These are phyloP conservation scores for Labeo calbasu DNA, from an alignment of 2,797 vertebrate genomes.

Conservation along the genomic window DNA sequence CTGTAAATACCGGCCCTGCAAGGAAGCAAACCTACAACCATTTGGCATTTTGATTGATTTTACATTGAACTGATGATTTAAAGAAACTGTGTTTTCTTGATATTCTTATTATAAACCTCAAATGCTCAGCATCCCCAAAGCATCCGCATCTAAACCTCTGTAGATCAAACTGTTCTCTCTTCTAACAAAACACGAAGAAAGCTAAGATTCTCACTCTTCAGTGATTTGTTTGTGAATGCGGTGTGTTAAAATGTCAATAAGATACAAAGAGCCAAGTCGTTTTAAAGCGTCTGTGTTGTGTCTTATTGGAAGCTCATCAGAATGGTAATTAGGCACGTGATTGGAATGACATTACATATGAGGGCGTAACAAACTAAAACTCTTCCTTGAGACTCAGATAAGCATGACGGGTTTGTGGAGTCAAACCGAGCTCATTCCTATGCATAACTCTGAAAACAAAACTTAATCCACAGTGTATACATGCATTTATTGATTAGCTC, in stretches of 20 bases:
- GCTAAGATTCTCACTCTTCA: background rate
- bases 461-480: background rate
- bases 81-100: constrained; percentile 8
- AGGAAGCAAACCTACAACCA: background rate
- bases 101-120: constrained; percentile 1
- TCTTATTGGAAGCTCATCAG: constrained; percentile 65
- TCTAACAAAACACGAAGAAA: background rate
- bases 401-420: background rate
- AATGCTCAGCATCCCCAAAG: constrained; percentile 3
- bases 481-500: constrained; percentile 26
- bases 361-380: constrained; percentile 4
- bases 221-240: background rate
- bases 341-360: background rate
- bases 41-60: constrained; percentile 16
- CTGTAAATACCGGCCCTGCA: background rate
- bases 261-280: constrained; percentile 57
- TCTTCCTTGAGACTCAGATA: background rate
- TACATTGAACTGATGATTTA: constrained; percentile 26
- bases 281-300: constrained; percentile 61
- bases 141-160: background rate
- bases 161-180: constrained; percentile 4
- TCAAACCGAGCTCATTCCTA: background rate
- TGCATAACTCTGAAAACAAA: constrained; percentile 6
- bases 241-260: constrained; percentile 61
- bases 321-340: constrained; percentile 52